Evolutionary conservation across 2,888 invertebrate genomes (phyloP), one percentile per base, ranked within the genome.

Genomic region (Trichopria drosophilae): DNA sequence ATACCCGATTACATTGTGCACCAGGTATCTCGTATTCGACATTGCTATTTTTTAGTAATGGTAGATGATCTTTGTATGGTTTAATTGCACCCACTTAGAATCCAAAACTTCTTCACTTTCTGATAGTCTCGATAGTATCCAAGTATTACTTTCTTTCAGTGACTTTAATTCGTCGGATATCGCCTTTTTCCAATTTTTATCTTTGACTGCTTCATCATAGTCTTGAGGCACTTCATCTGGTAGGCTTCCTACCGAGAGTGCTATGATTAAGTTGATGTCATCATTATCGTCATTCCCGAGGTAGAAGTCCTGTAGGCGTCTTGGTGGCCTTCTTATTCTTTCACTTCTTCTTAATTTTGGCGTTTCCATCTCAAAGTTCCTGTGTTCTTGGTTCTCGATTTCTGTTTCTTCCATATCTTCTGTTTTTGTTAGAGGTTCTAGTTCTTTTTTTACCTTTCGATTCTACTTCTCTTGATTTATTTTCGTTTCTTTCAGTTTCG

Each of bases 281-380:
- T 32, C 15, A 12, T 10, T 2, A 6, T 32, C 34, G 19, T 32
- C 15, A n/a, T n/a, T n/a, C n/a, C n/a, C n/a, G 15, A 32, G 34
- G 19, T 32, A 32, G 6, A n/a, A n/a, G n/a, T n/a, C n/a, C n/a
- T n/a, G n/a, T n/a, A n/a, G n/a, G n/a, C n/a, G n/a, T n/a, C n/a
- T n/a, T n/a, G n/a, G n/a, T n/a, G n/a, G n/a, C 19, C 19, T 15
- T 32, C 4, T 32, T 5, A 15, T 13, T 32, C 34, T 32, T 19
- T 32, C 34, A 15, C 34, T 32, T 32, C 34, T 32, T 32, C 32
- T 32, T 32, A n/a, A n/a, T n/a, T n/a, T 15, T 10, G 34, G 34
- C 19, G 15, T 32, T 16, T 32, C 13, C 4, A 18, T 32, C 10
- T 32, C 32, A 19, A 32, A 18, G 9, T 32, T 4, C 10, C 5